A percentile compares a stretch with the other conserved stretches of the same genome.
Conservation (phyloP, 2,113 vertebrate species). For the Salvator merianae region DNA sequence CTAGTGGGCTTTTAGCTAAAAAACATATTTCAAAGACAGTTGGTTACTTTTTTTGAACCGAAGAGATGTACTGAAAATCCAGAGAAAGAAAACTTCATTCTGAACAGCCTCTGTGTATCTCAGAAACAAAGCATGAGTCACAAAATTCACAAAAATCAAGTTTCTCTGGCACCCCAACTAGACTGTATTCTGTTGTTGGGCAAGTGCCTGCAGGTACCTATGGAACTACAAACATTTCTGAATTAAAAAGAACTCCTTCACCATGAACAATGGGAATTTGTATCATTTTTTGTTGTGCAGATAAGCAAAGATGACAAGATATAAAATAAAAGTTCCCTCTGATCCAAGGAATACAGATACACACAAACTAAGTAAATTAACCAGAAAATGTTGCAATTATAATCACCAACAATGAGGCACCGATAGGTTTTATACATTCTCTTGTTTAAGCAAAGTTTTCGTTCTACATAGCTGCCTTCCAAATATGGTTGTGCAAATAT, state of each 20-base stretch:
- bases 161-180: background rate
- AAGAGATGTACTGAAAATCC: too few relatives aligned
- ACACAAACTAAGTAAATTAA: background rate
- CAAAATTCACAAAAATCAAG: background rate
- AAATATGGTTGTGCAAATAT: slow-evolving; percentile 13
- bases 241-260: background rate
- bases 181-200: background rate
- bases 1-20: too few relatives aligned
- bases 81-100: too few relatives aligned
- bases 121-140: too few relatives aligned
- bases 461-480: slow-evolving; percentile 26
- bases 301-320: background rate
- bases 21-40: too few relatives aligned
- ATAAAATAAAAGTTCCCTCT: background rate
- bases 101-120: too few relatives aligned
- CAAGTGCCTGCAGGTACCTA: too few relatives aligned
- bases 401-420: background rate
- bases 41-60: too few relatives aligned
- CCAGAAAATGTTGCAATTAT: background rate
- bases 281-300: background rate
- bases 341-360: background rate
- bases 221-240: background rate
- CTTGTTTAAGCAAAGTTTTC: background rate
- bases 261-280: background rate
- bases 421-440: background rate